Evolutionary conservation across 2,888 invertebrate genomes (phyloP).

Genomic region (Helobdella robusta): DNA sequence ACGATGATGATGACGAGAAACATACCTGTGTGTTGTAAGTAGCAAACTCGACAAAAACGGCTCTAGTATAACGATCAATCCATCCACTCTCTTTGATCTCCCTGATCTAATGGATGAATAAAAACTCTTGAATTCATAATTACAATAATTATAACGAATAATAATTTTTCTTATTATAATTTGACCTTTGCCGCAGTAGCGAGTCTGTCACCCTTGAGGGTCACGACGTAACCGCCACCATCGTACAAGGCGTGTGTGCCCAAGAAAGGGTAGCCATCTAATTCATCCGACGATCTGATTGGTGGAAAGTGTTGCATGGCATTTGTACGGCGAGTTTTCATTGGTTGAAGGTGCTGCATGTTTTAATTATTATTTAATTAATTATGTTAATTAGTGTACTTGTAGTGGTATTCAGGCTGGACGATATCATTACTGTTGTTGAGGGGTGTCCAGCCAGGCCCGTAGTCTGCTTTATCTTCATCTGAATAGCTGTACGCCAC

Average conservation of each 20-base stretch:
- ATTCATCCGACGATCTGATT: slow-evolving; percentile 38
- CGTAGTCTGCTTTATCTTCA: slow-evolving; percentile 41
- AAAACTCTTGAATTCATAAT: not conserved
- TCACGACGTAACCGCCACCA: slow-evolving; percentile 53
- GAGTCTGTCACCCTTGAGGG: slow-evolving; percentile 41
- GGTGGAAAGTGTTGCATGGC: too few species aligned
- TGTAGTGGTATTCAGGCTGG: slow-evolving; percentile 45
- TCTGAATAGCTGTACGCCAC: slow-evolving; percentile 38
- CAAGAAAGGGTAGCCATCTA: slow-evolving; percentile 50
- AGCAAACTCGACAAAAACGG: slow-evolving; percentile 54
- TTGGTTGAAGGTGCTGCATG: too few species aligned
- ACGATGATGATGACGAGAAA: slow-evolving; percentile 14
- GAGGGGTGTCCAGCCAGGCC: slow-evolving; percentile 38
- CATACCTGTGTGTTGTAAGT: slow-evolving; percentile 49
- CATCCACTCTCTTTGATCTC: slow-evolving; percentile 39
- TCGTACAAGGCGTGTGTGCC: slow-evolving; percentile 48
- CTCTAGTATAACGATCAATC: slow-evolving; percentile 53
- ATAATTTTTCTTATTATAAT: not conserved
- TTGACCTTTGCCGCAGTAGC: slow-evolving; percentile 38
- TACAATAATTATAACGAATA: not conserved
- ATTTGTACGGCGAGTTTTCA: too few species aligned
- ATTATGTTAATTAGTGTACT: too few species aligned
- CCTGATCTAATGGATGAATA: not conserved
- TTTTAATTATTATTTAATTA: too few species aligned
- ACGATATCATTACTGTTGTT: slow-evolving; percentile 13